Percentiles rank a stretch among this genome's conserved stretches.
These are phyloP conservation scores for Notechis scutatus DNA, from an alignment of 2,113 vertebrate genomes.

Conservation along the genomic window DNA sequence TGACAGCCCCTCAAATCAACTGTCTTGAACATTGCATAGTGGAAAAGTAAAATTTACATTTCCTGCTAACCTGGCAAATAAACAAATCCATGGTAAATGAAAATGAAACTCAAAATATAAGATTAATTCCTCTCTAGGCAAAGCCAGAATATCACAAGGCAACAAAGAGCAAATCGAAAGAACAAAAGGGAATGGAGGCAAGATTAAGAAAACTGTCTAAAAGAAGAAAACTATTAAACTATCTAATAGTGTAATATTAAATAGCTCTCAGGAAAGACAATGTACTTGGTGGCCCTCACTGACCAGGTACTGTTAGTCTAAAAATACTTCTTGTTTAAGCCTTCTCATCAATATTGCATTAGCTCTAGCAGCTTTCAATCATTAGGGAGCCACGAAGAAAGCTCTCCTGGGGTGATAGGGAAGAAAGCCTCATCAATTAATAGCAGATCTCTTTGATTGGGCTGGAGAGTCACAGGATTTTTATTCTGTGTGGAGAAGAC, in stretches of 20 bases:
- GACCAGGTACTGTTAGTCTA: neutral
- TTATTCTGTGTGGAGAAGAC: neutral
- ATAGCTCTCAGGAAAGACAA: neutral
- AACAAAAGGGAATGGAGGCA: no score
- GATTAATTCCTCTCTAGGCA: neutral
- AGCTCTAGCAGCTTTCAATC: conserved; percentile 4
- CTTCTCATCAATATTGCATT: conserved; percentile 29
- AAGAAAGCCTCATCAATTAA: conserved; percentile 36
- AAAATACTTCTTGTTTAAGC: neutral
- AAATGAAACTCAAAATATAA: neutral
- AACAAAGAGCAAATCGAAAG: neutral
- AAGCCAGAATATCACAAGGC: neutral
- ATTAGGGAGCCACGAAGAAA: neutral
- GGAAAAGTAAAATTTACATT: neutral
- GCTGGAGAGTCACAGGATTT: neutral
- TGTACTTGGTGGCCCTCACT: neutral
- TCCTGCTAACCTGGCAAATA: neutral
- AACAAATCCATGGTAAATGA: neutral
- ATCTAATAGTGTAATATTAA: neutral
- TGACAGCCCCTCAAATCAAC: neutral
- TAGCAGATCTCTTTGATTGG: neutral
- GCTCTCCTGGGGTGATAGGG: conserved; percentile 12
- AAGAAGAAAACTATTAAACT: neutral
- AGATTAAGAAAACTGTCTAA: neutral
- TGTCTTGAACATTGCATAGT: neutral